These are phyloP conservation scores for Misgurnus anguillicaudatus DNA, from an alignment of 2,113 vertebrate species.

Conservation along the genomic window DNA sequence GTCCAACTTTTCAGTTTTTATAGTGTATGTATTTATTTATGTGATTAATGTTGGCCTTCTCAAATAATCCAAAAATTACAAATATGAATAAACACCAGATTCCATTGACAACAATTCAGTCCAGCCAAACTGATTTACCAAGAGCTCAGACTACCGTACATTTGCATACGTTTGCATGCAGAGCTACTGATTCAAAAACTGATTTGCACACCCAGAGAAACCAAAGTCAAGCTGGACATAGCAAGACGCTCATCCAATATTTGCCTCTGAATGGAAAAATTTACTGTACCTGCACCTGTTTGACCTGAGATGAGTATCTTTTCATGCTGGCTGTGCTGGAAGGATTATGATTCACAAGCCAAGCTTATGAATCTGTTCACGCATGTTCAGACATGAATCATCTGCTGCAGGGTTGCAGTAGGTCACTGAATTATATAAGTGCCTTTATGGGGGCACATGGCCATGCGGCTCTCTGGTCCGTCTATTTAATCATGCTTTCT, in stretches of 20 bases:
- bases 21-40: too few relatives aligned
- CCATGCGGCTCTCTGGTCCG: background rate
- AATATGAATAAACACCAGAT: background rate
- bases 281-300: background rate
- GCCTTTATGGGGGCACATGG: constrained; percentile 14
- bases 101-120: background rate
- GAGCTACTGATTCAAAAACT: constrained; percentile 21
- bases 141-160: background rate
- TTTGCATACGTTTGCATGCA: constrained; percentile 34
- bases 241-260: background rate
- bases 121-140: constrained; percentile 20
- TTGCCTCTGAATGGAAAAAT: background rate
- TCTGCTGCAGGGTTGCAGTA: constrained; percentile 3
- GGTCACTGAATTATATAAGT: constrained; percentile 22
- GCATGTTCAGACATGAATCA: background rate
- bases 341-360: background rate
- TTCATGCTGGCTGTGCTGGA: background rate
- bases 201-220: constrained; percentile 32
- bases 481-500: constrained; percentile 19
- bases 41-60: too few relatives aligned
- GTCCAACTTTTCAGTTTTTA: too few relatives aligned
- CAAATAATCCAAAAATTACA: background rate
- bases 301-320: background rate
- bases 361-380: background rate
- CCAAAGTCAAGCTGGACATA: background rate